phyloP scores from a whole-genome alignment of 2,797 vertebrate species.

The Macropodus opercularis region DNA sequence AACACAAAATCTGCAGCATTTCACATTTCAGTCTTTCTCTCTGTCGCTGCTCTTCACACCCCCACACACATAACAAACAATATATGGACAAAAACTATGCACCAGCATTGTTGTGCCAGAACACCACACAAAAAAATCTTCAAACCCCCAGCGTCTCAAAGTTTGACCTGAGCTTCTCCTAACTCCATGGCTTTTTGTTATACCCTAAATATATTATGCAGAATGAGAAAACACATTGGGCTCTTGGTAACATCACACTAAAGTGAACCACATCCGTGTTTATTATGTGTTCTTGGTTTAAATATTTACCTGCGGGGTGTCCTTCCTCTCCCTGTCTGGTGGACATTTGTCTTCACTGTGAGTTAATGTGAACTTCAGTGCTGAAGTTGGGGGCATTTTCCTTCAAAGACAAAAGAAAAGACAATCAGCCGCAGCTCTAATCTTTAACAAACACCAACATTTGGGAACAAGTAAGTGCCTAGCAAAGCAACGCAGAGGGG shows the following conservation, averaged over 20 bases:
- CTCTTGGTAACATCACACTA: not conserved
- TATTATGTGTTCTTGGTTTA: constrained; percentile 7
- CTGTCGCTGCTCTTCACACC: constrained; percentile 1
- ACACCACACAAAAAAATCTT: constrained; percentile 18
- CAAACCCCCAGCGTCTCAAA: constrained; percentile 27
- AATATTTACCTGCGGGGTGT: constrained; percentile 61
- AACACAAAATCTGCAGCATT: constrained; percentile 27
- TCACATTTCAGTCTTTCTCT: constrained; percentile 1
- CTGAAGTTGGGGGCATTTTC: constrained; percentile 32
- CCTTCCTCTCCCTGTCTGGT: constrained; percentile 38
- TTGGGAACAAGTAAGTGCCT: constrained; percentile 20
- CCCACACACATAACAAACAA: constrained; percentile 15
- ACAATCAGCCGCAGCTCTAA: constrained; percentile 31
- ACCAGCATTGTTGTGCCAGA: constrained; percentile 10
- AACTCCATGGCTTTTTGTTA: not conserved
- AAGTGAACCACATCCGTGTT: constrained; percentile 4
- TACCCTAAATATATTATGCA: not conserved
- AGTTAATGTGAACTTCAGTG: constrained; percentile 28
- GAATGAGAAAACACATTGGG: not conserved
- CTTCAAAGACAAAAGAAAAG: constrained; percentile 56
- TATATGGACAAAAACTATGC: constrained; percentile 32
- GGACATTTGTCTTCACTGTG: constrained; percentile 33
- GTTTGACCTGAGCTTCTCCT: constrained; percentile 22
- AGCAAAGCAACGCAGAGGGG: not conserved
- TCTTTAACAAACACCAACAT: constrained; percentile 17